phyloP scores from a whole-genome alignment of 2,888 invertebrate genomes.

The Euzetes globulus region DNA sequence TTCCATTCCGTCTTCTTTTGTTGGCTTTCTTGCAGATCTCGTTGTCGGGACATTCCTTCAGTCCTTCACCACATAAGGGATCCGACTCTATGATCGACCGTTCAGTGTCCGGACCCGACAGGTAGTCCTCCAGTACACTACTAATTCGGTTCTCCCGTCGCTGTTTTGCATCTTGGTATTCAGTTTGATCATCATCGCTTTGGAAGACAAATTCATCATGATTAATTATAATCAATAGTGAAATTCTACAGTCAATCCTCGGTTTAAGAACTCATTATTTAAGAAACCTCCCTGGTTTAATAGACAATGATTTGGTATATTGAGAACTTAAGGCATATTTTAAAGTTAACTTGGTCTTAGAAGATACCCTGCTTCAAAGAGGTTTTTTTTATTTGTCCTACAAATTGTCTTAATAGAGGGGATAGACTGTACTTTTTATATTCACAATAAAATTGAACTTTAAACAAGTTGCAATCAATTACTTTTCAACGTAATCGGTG shows the following conservation, averaged over 20 bases:
- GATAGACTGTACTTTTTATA: too few species aligned
- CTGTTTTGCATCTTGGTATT: constrained; percentile 23
- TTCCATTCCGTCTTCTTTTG: constrained; percentile 57
- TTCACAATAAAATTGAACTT: too few species aligned
- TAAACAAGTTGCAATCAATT: neutral
- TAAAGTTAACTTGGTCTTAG: too few species aligned
- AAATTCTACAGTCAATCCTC: too few species aligned
- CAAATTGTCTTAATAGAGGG: too few species aligned
- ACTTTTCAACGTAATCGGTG: neutral
- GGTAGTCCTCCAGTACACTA: constrained; percentile 20
- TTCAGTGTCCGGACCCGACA: constrained; percentile 5
- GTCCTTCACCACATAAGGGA: constrained; percentile 56
- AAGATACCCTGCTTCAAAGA: too few species aligned
- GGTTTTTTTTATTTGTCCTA: too few species aligned
- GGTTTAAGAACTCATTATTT: too few species aligned
- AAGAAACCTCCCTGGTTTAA: too few species aligned
- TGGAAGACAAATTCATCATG: neutral
- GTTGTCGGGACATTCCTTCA: constrained; percentile 58
- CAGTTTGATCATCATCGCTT: neutral
- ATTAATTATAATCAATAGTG: neutral
- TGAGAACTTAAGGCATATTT: too few species aligned
- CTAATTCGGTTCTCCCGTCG: constrained; percentile 31
- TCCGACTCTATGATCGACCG: neutral
- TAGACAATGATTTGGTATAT: too few species aligned
- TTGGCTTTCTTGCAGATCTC: constrained; percentile 60